Base-by-base conservation (phyloP, 2,797 vertebrate genomes). In the Luscinia luscinia region DNA sequence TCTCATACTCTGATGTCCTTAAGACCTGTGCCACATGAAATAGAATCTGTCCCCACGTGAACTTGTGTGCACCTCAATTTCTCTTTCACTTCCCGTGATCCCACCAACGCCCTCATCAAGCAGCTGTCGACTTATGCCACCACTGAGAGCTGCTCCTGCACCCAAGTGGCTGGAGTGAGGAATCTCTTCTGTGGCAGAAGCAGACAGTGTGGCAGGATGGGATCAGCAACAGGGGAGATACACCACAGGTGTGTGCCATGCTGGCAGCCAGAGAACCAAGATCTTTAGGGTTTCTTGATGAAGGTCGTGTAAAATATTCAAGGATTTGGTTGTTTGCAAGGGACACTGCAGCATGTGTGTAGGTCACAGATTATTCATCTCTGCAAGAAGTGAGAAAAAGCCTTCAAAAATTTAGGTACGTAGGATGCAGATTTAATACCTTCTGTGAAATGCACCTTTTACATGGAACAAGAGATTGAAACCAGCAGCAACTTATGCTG, bases 191-290 rank as follows among this genome's bases (percentile, higher is more conserved):
- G 27, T 4, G 30, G 67, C 28, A 73, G 51, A 82, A 32, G 43
- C 13, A 12, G 38, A 61, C 2, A 51, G 55, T 13, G 57, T 8
- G 23, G 49, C 70, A 77, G 61, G 6, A 38, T 3, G 6, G 43
- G 30, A 64, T 4, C 4, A 45, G 43, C 0, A 1, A 55, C 15
- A 4, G 3, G 17, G 43, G 40, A 76, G 15, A 9, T 11, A 45
- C 2, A 8, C 18, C 20, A 45, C 0, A 1, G 30, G 6, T 13
- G 30, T 1, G 46, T 84, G 48, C 32, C 0, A 0, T n/a, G 46
- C 55, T 5, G 1, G 75, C 55, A 77, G 61, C 24, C 6, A 5
- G 23, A 85, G n/a, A 83, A 68, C 21, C 23, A 38, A 52, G 32
- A 12, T 80, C 46, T 85, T 78, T 2, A 49, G 19, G 21, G 46